Base-by-base conservation (phyloP, 1,140 invertebrate species). In the Galleria mellonella region DNA sequence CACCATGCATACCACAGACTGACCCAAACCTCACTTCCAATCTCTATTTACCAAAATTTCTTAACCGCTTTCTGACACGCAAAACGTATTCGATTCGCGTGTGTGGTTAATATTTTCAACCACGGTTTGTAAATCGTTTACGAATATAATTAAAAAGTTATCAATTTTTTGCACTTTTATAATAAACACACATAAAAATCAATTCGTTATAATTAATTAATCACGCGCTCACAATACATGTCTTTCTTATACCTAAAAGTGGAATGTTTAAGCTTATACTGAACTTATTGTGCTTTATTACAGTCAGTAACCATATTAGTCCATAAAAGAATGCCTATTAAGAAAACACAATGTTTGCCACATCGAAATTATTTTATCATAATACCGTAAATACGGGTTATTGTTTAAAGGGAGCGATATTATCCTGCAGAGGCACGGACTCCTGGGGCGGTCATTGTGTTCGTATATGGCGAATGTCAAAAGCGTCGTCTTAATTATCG, bases 401-500 rank as follows among this genome's bases (percentile, higher is more conserved):
- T 83, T 84, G 76, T 81, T 78, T 78, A 72, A 71, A 60, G 62
- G 63, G 62, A 66, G 63, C 72, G 77, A 84, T 83, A 77, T 61
- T 74, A 84, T 84, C 81, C 77, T 62, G 65, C 49, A 51, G 55
- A 49, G 53, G 61, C 54, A 49, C 50, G 55, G 50, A 64, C 74
- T 81, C 81, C 76, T 67, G 78, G 66, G 72, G 81, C 78, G 76
- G 67, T 83, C 75, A 84, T 84, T 84, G 78, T 84, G 71, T 79
- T 83, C 81, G 76, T 84, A 84, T 84, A 84, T 81, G 81, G 81
- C 69, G 78, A 85, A 79, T 83, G 81, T 85, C 81, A 85, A 83
- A 85, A 85, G 67, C 76, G 77, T 85, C 78, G 81, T 85, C 81
- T 85, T 85, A 85, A 85, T 85, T 85, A 85, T 83, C 81, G 72